These are phyloP conservation scores for Cantharis rufa DNA, from an alignment of 2,888 invertebrate species.

Conservation along the genomic window DNA sequence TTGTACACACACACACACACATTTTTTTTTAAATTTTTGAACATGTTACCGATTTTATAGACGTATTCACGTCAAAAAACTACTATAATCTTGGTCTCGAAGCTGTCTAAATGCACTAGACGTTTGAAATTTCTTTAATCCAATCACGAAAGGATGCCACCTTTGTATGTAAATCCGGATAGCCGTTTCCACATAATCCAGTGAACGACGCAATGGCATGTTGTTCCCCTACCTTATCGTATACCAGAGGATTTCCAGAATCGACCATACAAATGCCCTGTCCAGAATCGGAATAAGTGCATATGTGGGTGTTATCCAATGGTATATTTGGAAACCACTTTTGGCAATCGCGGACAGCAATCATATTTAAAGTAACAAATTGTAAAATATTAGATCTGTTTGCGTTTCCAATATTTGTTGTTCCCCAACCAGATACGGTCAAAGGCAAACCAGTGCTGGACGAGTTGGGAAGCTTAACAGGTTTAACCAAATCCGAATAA, in stretches of 20 bases:
- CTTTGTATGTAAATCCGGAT: neutral
- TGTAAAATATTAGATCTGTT: neutral
- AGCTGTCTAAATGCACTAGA: neutral
- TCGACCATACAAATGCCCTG: neutral
- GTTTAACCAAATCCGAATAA: neutral
- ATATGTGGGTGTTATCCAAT: neutral
- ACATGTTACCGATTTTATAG: too few species aligned
- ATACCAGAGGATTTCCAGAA: neutral
- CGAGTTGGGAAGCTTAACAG: neutral
- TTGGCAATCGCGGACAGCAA: neutral
- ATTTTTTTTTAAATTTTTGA: too few species aligned
- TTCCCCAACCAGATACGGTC: neutral
- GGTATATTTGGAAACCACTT: neutral
- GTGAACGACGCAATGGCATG: neutral
- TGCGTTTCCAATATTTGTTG: neutral
- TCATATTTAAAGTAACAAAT: neutral
- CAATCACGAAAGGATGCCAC: neutral
- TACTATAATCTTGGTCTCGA: too few species aligned
- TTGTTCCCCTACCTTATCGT: neutral
- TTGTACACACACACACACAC: too few species aligned
- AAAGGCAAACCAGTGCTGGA: neutral
- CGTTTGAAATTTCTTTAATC: neutral
- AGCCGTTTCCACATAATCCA: neutral
- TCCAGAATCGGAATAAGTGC: neutral
- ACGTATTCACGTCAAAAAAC: too few species aligned